Evolutionary conservation across 2,888 invertebrate genomes (phyloP).

Genomic region (Caenorhabditis drosophilae): DNA sequence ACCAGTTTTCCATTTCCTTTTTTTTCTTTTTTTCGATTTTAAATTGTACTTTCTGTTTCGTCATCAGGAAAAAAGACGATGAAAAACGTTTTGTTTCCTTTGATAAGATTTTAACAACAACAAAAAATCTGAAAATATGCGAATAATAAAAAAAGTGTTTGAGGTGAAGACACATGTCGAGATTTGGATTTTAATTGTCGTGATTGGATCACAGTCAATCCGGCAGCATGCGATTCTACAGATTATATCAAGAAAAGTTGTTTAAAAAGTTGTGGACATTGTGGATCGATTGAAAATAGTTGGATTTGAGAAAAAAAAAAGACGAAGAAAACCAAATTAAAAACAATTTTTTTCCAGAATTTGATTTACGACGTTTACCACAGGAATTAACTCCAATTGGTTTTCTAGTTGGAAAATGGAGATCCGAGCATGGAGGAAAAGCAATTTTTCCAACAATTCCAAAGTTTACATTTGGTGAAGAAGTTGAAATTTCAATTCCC

Average conservation of each 20-base stretch:
- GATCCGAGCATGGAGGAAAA: slow-evolving; percentile 68
- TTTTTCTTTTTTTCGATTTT: too few species aligned
- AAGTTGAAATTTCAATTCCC: slow-evolving; percentile 65
- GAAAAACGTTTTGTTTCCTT: too few species aligned
- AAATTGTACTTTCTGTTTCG: too few species aligned
- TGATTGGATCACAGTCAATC: slow-evolving; percentile 62
- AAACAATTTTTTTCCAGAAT: slow-evolving; percentile 52
- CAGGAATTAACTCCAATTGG: slow-evolving; percentile 58
- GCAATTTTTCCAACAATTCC: slow-evolving; percentile 67
- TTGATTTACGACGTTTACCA: slow-evolving; percentile 58
- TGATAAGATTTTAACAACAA: too few species aligned
- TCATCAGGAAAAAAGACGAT: too few species aligned
- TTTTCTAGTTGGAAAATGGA: slow-evolving; percentile 68
- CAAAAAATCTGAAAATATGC: too few species aligned
- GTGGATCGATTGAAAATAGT: slow-evolving; percentile 28
- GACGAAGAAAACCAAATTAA: background rate
- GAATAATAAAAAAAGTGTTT: too few species aligned
- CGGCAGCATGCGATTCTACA: slow-evolving; percentile 53
- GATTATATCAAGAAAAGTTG: slow-evolving; percentile 62
- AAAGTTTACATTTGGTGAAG: slow-evolving; percentile 69
- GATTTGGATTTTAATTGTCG: slow-evolving; percentile 58
- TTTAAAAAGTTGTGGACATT: slow-evolving; percentile 57
- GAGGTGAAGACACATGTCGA: slow-evolving; percentile 27
- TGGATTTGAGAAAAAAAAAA: background rate
- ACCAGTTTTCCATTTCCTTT: too few species aligned